A percentile compares a stretch with the other conserved stretches of the same genome.
These are phyloP conservation scores for Linnaemya tessellans DNA, from an alignment of 2,888 invertebrate genomes.

Conservation along the genomic window DNA sequence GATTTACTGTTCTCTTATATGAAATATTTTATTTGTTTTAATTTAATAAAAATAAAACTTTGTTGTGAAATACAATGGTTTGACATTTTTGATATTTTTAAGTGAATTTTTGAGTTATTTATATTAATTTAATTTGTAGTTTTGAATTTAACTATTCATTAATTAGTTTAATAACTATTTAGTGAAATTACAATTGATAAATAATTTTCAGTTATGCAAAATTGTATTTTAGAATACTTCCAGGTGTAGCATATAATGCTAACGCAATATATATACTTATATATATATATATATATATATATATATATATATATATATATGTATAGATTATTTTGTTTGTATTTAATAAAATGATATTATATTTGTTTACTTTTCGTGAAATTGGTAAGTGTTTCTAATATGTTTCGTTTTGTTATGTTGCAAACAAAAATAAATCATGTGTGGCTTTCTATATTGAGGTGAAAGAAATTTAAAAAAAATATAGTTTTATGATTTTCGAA, in stretches of 20 bases:
- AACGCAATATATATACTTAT: not conserved
- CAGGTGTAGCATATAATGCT: not conserved
- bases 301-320: constrained; percentile 1
- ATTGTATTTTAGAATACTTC: not conserved
- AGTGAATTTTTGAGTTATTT: too few species aligned
- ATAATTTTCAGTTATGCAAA: not conserved
- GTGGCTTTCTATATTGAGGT: not conserved
- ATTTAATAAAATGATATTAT: not conserved
- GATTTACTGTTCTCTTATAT: not conserved
- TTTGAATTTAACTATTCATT: not conserved
- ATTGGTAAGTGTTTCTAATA: not conserved
- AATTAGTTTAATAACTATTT: not conserved
- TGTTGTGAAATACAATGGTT: not conserved
- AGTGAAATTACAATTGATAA: not conserved
- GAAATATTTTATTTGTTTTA: not conserved
- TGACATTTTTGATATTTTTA: not conserved
- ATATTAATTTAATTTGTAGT: not conserved
- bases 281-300: too few species aligned
- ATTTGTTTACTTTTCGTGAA: not conserved
- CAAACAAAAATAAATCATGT: not conserved
- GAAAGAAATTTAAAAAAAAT: not conserved
- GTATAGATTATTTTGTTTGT: not conserved
- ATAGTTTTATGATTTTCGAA: constrained; percentile 8
- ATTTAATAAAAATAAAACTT: not conserved
- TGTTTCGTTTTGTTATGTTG: not conserved